Evolutionary conservation across 2,888 invertebrate genomes (phyloP).

Genomic region (Drosophila macrospina): DNA sequence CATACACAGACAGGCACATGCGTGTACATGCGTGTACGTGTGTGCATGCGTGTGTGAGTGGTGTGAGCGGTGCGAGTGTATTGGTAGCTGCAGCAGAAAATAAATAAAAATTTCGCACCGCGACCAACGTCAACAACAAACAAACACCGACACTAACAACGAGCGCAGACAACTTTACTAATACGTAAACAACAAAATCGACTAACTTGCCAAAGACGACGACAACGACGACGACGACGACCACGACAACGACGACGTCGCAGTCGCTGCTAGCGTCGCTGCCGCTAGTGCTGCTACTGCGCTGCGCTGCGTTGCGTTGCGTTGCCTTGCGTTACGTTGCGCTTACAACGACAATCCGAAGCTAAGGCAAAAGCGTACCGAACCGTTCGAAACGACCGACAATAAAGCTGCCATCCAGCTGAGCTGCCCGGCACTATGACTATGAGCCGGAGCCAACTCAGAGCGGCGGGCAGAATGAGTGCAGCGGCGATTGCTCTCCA

Average conservation of each 20-base stretch:
- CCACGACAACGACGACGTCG: conserved; percentile 7
- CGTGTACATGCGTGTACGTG: conserved; percentile 1
- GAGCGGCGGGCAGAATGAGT: conserved; percentile 73
- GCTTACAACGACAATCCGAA: conserved; percentile 74
- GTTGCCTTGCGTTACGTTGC: conserved; percentile 19
- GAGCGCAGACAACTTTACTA: conserved; percentile 69
- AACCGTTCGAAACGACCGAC: conserved; percentile 81
- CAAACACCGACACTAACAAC: conserved; percentile 77
- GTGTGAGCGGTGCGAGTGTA: conserved; percentile 36
- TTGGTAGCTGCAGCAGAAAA: conserved; percentile 59
- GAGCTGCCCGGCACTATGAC: conserved; percentile 69
- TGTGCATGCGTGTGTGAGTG: conserved; percentile 5
- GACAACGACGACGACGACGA: conserved; percentile 11
- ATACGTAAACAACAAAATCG: conserved; percentile 72
- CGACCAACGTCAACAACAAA: conserved; percentile 81
- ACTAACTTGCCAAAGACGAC: conserved; percentile 51
- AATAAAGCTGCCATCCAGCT: conserved; percentile 81
- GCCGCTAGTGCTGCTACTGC: conserved; percentile 39
- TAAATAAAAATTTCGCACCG: conserved; percentile 81
- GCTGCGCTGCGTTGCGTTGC: conserved; percentile 19
- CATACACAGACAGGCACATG: conserved; percentile 20
- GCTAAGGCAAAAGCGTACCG: conserved; percentile 75
- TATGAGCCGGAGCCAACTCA: conserved; percentile 61
- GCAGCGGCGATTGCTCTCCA: conserved; percentile 61
- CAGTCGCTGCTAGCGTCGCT: conserved; percentile 38